Conservation (phyloP, 2,113 vertebrate species). For the Actinemys pallida region DNA sequence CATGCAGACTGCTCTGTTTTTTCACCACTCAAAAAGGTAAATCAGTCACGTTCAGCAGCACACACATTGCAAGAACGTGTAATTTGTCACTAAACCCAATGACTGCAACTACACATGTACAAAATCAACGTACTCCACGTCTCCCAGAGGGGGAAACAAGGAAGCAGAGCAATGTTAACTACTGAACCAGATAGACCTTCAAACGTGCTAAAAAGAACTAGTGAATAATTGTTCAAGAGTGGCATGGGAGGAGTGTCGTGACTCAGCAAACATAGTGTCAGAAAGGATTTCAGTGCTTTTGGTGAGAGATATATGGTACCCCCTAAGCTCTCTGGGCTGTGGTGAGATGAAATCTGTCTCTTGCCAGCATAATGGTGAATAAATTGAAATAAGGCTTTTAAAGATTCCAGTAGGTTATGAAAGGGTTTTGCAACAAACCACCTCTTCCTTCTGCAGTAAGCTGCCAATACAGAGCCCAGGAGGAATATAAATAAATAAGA, state of each 20-base stretch:
- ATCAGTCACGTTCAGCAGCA: neutral
- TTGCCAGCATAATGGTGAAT: neutral
- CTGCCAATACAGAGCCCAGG: neutral
- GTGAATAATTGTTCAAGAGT: neutral
- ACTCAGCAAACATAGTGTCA: neutral
- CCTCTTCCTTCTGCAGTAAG: neutral
- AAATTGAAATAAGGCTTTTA: neutral
- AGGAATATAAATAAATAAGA: neutral
- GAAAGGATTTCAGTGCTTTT: neutral
- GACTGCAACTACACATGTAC: neutral
- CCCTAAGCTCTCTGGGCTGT: neutral
- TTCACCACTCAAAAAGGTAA: neutral
- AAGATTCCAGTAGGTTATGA: neutral
- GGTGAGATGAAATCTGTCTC: neutral
- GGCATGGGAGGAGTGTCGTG: neutral
- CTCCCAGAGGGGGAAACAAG: neutral
- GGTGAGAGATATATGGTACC: neutral
- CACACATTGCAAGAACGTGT: neutral
- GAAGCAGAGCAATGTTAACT: neutral
- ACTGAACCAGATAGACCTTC: neutral
- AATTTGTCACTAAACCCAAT: neutral
- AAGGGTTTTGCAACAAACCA: neutral
- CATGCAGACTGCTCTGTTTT: neutral
- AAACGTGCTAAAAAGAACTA: neutral
- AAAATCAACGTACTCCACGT: neutral